Base-by-base conservation (phyloP, 2,888 invertebrate species). In the Galerucella calmariensis region DNA sequence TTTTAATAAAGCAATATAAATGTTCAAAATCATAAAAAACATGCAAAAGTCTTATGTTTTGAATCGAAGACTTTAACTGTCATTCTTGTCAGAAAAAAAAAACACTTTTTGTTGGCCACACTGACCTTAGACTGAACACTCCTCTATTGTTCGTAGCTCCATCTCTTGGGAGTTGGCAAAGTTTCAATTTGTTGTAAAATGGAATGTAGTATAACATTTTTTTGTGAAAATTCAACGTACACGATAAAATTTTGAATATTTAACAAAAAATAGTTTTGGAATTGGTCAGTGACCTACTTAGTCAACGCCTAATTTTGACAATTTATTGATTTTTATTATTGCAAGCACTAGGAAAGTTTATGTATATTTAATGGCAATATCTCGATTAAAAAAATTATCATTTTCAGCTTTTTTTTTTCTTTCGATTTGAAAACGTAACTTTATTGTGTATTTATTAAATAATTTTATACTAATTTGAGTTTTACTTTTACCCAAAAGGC, bases 371-470 rank as follows among this genome's bases (percentile, higher is more conserved):
- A 9, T 61, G 11, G 61, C 27, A 27, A 14, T 61, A 35, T 35
- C 4, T 14, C 6, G n/a, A 20, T 41, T 16, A 27, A 27, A 14
- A 51, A 14, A 51, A 59, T 24, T 27, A 59, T 59, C 10, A 61
- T 58, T 16, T 58, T 58, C 62, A 12, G 35, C 35, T 62, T 41
- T 11, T 62, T 8, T 41, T 35, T 35, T 35, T 35, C 5, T 35
- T 35, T 35, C 35, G 35, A 35, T 61, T 61, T 61, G 35, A 14
- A 61, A 41, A 61, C 14, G n/a, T 62, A 62, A 62, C 62, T 62
- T 41, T 62, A 62, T 41, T 62, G 62, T 62, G 62, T 62, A 62
- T 62, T 62, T 62, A 62, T 62, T 62, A 62, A 62, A 62, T 62
- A 62, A 62, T 62, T 62, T 62, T 62, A 62, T 62, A 62, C 41